phyloP scores from a whole-genome alignment of 2,797 vertebrate genomes.

The Erethizon dorsatum region DNA sequence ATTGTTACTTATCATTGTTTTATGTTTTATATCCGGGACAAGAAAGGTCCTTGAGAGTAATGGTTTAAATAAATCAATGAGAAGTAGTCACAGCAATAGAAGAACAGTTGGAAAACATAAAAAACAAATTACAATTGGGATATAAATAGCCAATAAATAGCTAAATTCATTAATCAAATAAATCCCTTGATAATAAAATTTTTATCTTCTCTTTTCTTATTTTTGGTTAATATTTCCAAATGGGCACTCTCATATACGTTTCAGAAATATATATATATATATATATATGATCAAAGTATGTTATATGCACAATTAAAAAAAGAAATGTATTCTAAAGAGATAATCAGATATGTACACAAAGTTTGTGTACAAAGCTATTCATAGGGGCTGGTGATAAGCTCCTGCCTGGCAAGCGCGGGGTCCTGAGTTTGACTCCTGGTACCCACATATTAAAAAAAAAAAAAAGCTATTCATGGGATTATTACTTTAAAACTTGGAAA shows the following conservation, averaged over 20 bases:
- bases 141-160: constrained; percentile 26
- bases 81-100: constrained; percentile 5
- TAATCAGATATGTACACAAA: not conserved
- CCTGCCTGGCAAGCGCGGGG: too few relatives aligned
- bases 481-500: constrained; percentile 43
- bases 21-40: not conserved
- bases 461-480: not conserved
- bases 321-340: constrained; percentile 62
- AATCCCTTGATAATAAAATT: constrained; percentile 7
- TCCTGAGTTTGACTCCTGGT: too few relatives aligned
- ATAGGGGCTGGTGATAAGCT: not conserved
- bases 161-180: constrained; percentile 63
- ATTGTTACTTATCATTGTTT: not conserved
- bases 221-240: constrained; percentile 54
- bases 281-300: not conserved
- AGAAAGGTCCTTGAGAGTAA: constrained; percentile 17
- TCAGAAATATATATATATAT: not conserved
- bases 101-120: constrained; percentile 1
- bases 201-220: not conserved
- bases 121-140: constrained; percentile 10
- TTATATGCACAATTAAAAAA: not conserved
- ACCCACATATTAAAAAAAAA: too few relatives aligned
- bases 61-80: constrained; percentile 41
- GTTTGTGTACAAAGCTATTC: constrained; percentile 2
- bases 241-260: not conserved